Evolutionary conservation across 1,140 invertebrate species (phyloP).

Genomic region (Drosophila rufa): DNA sequence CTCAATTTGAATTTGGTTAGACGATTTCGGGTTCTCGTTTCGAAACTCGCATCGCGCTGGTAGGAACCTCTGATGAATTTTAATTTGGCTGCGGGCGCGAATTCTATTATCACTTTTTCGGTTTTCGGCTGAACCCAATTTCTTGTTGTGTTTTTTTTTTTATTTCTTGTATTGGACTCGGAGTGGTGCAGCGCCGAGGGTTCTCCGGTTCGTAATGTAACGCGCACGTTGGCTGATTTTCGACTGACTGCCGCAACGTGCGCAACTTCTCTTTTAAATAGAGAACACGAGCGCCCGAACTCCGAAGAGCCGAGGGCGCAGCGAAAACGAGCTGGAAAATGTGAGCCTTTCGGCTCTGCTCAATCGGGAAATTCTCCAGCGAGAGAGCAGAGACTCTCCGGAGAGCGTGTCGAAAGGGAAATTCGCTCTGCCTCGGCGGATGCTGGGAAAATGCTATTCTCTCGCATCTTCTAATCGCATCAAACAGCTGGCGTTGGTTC

Average conservation of each 20-base stretch:
- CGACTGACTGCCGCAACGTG: conserved; percentile 80
- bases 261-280: conserved; percentile 78
- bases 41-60: conserved; percentile 39
- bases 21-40: conserved; percentile 6
- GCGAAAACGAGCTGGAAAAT: conserved; percentile 10
- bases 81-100: conserved; percentile 48
- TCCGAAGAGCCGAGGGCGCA: conserved; percentile 10
- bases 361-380: conserved; percentile 15
- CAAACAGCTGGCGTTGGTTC: conserved; percentile 58
- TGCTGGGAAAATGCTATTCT: conserved; percentile 38
- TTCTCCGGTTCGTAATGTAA: conserved; percentile 40
- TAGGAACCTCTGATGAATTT: conserved; percentile 66
- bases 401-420: conserved; percentile 44
- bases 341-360: conserved; percentile 31
- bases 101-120: conserved; percentile 65
- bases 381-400: background rate
- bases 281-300: conserved; percentile 37
- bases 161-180: conserved; percentile 8
- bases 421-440: conserved; percentile 51
- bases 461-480: conserved; percentile 54
- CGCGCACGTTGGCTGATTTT: conserved; percentile 75
- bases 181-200: conserved; percentile 15
- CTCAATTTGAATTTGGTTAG: conserved; percentile 6
- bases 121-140: conserved; percentile 44
- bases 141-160: conserved; percentile 9